Base-by-base conservation (phyloP, 1,140 invertebrate species). In the Centruroides sculpturatus region DNA sequence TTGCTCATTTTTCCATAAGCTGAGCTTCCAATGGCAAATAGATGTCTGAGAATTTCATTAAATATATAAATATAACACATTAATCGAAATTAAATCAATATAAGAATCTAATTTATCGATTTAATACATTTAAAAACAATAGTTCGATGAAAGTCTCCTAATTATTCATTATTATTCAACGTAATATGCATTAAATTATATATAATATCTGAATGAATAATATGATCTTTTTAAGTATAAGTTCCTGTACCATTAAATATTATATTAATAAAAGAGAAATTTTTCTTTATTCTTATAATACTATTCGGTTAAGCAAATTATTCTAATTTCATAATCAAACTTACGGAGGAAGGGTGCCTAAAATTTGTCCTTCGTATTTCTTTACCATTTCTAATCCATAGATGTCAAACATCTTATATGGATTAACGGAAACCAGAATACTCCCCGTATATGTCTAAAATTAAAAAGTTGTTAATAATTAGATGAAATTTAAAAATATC, bases 391-490 rank as follows among this genome's bases (percentile, higher is more conserved):
- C 90, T 64, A 96, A 75, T 5, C 91, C 92, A 71, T 98, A 98
- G 68, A 95, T 86, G 71, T 96, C 92, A 71, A 94, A 94, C 83
- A 93, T 93, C 73, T 90, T 85, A 75, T 97, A 98, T 0, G 94
- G 94, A 78, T 98, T 98, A 35, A 98, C 89, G 8, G 93, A 89
- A 7, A 97, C 85, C 65, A 98, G 77, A 67, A 98, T 98, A 71
- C 89, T 94, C 55, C 93, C 93, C 34, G 87, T 89, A 75, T 95
- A 97, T 0, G 92, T 97, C 84, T 87, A 74, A 23, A 76, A 77
- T 46, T 63, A 59, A 64, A 61, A 58, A 23, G 23, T 23, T 23
- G 2, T 23, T 23, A 23, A 47, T 64, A n/a, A n/a, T 59, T 50
- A 53, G 52, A 66, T 56, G 54, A 66, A 60, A 64, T 63, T 23